Evolutionary conservation across 2,113 vertebrate species (phyloP), one percentile per base, ranked within the genome.

Genomic region (Opisthocomus hoazin): DNA sequence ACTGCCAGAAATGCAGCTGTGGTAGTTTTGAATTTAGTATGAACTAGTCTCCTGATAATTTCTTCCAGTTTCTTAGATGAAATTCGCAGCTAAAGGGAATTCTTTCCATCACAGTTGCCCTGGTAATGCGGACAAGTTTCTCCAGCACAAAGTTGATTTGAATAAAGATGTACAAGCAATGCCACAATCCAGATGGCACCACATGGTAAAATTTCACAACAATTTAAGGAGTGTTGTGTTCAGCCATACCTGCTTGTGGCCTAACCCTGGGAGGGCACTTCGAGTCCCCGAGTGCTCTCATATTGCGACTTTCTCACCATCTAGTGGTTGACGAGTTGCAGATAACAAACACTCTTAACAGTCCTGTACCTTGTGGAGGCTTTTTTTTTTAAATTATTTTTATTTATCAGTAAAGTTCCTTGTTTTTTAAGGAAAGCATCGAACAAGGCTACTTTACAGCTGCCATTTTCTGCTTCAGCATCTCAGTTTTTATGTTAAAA

Each of bases 251-350:
- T 84, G 73, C 29, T 7, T 29, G 53, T 45, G 77, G 56, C 41
- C 80, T 87, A 79, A 76, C 65, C 89, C 74, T 68, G 45, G 60
- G 81, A 91, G 95, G 91, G 81, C 92, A 93, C 50, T 89, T 37
- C 61, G 79, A 19, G 89, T 69, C 80, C 93, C 64, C 0, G 3
- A 74, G 46, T 15, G 60, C 84, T 90, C 68, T 71, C 85, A 80
- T 21, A 60, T 89, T 95, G 88, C 79, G 3, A 41, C 95, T 93
- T 93, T 93, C 95, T 45, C 90, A 95, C 92, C 96, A 96, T 85
- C 94, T 97, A 96, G 94, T 93, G 94, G 90, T 45, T 95, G 58
- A 93, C 96, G 76, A 81, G 60, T 68, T 89, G 87, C n/a, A 76
- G 53, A 69, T 81, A 70, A 75, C 56, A 89, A 87, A 77, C 95